Base-by-base conservation (phyloP, 2,113 vertebrate genomes). In the Caretta caretta region DNA sequence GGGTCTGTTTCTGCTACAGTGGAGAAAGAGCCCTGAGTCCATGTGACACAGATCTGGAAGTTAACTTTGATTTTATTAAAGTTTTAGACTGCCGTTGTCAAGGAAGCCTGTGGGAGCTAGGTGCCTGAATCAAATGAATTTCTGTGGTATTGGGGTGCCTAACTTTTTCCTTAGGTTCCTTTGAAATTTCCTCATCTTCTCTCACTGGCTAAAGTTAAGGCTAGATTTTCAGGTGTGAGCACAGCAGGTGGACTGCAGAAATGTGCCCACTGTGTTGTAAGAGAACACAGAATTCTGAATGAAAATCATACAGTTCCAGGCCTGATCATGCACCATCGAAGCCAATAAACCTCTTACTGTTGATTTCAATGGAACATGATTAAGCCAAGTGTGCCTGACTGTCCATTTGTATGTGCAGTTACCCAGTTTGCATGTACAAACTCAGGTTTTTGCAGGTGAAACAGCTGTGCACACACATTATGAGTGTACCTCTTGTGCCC, bases 41-140 rank as follows among this genome's bases (percentile, higher is more conserved):
- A 31, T 69, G 10, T 59, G 50, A 83, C 14, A 2, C 54, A 56
- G 35, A 0, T 0, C 53, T 53, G 76, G 78, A 92, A 94, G 49
- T 25, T 38, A 42, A 19, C 14, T 12, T 14, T 35, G 62, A 27
- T 75, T 42, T 8, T 38, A 7, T 79, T 69, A 51, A 62, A 3
- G 27, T 56, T 87, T 88, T 83, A 75, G 51, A 29, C 42, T 0
- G 59, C 27, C 31, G 2, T 0, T 83, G 83, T 87, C 80, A 69
- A 72, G 80, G 56, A 13, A 83, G 5, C 10, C 5, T 54, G 50
- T 10, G 8, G 38, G 24, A 84, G 16, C 3, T 38, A 50, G 57
- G 49, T 88, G 22, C 50, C 38, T 56, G 72, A 54, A 91, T 92
- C 51, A 48, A 65, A 35, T 20, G 48, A 6, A 46, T 89, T 95